Conservation (phyloP, 1,140 invertebrate genomes). For the Papilio dardanus region DNA sequence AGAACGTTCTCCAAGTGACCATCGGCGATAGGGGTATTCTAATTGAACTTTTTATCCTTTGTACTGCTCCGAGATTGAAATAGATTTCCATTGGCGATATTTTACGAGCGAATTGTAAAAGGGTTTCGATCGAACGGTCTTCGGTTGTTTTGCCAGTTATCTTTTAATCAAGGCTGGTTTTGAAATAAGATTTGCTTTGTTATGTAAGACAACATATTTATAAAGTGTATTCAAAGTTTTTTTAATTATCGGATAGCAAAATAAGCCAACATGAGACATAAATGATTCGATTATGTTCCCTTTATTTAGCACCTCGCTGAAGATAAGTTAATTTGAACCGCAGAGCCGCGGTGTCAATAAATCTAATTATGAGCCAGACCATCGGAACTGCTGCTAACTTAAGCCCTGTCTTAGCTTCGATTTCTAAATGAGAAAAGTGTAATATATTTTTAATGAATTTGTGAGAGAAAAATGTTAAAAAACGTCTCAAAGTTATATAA, state of each 20-base stretch:
- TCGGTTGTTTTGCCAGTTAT: neutral
- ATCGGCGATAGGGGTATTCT: conserved; percentile 27
- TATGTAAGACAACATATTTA: neutral
- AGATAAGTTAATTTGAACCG: conserved; percentile 3
- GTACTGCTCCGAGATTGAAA: conserved; percentile 23
- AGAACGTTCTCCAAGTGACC: conserved; percentile 32
- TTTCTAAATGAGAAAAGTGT: neutral
- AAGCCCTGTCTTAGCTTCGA: neutral
- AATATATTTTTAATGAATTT: too few relatives aligned
- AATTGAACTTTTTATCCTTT: conserved; percentile 34
- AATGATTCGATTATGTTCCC: conserved; percentile 23
- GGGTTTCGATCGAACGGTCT: neutral
- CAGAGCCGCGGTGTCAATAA: neutral
- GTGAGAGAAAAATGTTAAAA: too few relatives aligned
- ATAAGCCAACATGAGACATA: neutral
- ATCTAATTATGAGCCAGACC: conserved; percentile 25
- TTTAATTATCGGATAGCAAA: neutral
- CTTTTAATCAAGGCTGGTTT: neutral
- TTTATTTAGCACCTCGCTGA: neutral
- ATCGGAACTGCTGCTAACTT: conserved; percentile 12
- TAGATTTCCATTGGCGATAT: conserved; percentile 21
- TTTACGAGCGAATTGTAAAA: conserved; percentile 23
- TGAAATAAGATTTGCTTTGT: neutral
- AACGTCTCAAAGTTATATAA: too few relatives aligned
- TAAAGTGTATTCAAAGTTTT: neutral